phyloP scores from a whole-genome alignment of 2,797 vertebrate genomes.

The Lepus oiostolus region DNA sequence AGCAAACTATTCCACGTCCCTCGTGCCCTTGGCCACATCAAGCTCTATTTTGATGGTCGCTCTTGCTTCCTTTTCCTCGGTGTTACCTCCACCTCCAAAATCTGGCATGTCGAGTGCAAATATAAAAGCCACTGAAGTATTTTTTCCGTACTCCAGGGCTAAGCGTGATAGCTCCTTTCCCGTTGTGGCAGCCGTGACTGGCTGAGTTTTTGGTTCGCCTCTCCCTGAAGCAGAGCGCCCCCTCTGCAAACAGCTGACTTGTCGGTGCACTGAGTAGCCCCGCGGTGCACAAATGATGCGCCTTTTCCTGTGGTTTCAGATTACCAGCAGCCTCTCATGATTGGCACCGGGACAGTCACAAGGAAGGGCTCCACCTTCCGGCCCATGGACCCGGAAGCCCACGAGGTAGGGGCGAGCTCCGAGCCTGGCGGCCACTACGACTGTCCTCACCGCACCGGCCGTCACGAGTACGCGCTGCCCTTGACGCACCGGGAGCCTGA shows the following conservation, averaged over 20 bases:
- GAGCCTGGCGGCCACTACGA: constrained; percentile 89
- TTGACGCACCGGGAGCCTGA: constrained; percentile 91
- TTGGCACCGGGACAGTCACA: constrained; percentile 91
- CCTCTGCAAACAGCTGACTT: background rate
- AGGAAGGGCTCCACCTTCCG: constrained; percentile 94
- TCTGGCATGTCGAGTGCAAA: background rate
- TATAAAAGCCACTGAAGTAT: background rate
- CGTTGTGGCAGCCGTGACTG: background rate
- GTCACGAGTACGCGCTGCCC: constrained; percentile 92
- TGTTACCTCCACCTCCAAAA: background rate
- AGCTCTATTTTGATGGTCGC: background rate
- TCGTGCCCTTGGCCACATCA: background rate
- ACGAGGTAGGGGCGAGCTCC: constrained; percentile 74
- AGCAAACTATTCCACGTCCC: background rate
- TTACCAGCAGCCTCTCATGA: constrained; percentile 93
- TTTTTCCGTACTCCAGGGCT: background rate
- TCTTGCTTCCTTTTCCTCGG: background rate
- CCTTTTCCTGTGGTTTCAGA: constrained; percentile 85
- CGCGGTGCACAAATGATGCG: background rate
- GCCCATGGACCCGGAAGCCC: constrained; percentile 90
- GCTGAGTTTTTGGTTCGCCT: too few relatives aligned
- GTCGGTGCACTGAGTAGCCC: background rate
- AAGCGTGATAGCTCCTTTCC: too few relatives aligned
- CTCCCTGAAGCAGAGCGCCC: background rate
- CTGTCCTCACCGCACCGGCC: constrained; percentile 88